Conservation (phyloP, 2,888 invertebrate genomes). For the Rhagonycha lutea region DNA sequence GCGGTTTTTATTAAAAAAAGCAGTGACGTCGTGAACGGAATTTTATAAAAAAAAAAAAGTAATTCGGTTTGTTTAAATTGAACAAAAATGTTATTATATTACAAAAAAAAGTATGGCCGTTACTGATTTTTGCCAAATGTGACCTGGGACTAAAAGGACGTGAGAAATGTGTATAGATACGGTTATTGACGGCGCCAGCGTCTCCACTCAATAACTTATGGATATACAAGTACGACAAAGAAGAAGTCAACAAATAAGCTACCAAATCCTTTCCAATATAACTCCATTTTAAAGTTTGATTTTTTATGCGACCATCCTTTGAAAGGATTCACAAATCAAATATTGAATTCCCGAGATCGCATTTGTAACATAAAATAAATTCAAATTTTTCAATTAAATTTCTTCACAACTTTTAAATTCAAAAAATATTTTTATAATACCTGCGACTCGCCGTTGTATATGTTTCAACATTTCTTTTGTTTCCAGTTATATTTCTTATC, state of each 20-base stretch:
- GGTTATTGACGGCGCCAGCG: slow-evolving; percentile 35
- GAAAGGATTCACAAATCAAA: not conserved
- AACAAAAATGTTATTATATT: not conserved
- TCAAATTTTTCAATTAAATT: not conserved
- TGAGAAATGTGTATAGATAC: slow-evolving; percentile 32
- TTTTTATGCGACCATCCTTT: not conserved
- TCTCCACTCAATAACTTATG: slow-evolving; percentile 31
- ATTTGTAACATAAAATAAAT: not conserved
- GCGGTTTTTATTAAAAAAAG: not conserved
- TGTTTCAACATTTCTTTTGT: too few relatives aligned
- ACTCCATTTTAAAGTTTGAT: slow-evolving; percentile 22
- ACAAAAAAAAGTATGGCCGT: not conserved
- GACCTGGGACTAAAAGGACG: slow-evolving; percentile 6
- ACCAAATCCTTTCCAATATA: slow-evolving; percentile 20
- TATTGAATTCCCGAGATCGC: not conserved
- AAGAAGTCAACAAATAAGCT: slow-evolving; percentile 20
- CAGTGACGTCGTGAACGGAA: not conserved
- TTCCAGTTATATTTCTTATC: too few relatives aligned
- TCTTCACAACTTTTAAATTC: not conserved
- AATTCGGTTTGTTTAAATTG: not conserved
- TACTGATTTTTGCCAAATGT: not conserved
- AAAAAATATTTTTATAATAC: not conserved
- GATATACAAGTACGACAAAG: slow-evolving; percentile 22
- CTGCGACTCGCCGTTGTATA: not conserved
- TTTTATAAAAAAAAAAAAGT: not conserved